Percentiles rank a stretch among this genome's conserved stretches.
phyloP scores from a whole-genome alignment of 2,797 vertebrate species.

The Calcarius lapponicus region DNA sequence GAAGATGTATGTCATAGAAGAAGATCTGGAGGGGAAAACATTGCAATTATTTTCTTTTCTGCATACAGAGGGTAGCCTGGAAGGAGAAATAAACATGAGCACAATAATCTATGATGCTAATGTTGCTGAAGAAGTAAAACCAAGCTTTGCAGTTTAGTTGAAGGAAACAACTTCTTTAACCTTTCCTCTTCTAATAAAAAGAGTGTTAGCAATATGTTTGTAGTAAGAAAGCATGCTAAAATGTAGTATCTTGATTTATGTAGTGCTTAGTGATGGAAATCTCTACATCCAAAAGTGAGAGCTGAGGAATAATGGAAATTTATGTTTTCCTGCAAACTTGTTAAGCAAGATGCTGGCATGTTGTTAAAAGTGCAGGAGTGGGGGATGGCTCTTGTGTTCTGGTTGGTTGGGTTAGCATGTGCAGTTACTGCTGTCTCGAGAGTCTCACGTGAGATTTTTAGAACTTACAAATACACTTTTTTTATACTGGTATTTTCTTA shows the following conservation, averaged over 20 bases:
- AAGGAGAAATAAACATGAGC: not conserved
- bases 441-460: not conserved
- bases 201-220: not conserved
- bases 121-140: not conserved
- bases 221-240: not conserved
- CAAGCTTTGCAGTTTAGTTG: not conserved
- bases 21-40: not conserved
- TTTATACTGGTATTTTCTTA: constrained; percentile 28
- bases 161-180: not conserved
- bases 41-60: not conserved
- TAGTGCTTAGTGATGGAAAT: not conserved
- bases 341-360: not conserved
- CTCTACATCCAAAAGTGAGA: not conserved
- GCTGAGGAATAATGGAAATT: not conserved
- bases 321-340: not conserved
- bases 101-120: not conserved
- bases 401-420: not conserved
- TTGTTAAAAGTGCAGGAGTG: not conserved
- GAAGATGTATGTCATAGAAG: not conserved
- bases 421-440: not conserved
- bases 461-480: not conserved
- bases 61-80: not conserved
- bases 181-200: not conserved
- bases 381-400: not conserved
- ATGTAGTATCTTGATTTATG: not conserved